A percentile compares a stretch with the other conserved stretches of the same genome.
These are phyloP conservation scores for Sminthurides aquaticus DNA, from an alignment of 2,888 invertebrate species.

Conservation along the genomic window DNA sequence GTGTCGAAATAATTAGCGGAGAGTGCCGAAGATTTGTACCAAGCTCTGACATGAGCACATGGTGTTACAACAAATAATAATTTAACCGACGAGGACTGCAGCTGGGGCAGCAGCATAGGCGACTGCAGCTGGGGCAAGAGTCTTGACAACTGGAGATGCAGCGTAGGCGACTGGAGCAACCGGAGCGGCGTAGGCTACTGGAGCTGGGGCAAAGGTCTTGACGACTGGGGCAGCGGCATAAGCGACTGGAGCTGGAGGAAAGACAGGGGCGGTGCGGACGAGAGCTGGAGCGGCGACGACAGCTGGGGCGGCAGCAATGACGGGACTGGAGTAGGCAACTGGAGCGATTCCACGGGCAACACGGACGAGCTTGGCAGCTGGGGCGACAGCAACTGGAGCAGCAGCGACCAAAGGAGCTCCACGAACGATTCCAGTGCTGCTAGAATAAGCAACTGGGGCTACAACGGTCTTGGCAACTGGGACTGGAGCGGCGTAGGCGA, in stretches of 20 bases:
- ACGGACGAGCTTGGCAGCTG: constrained; percentile 6
- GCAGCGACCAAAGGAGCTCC: neutral
- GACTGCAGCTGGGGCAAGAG: no score
- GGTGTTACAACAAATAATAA: neutral
- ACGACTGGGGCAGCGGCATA: neutral
- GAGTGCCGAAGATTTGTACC: no score
- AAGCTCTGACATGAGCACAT: neutral
- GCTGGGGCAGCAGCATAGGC: neutral
- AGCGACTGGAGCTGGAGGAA: neutral
- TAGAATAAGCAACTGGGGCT: neutral
- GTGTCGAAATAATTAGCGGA: no score
- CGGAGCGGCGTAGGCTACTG: neutral
- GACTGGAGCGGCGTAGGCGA: constrained; percentile 2
- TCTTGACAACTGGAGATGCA: neutral
- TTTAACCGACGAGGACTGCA: neutral
- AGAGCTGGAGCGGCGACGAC: neutral
- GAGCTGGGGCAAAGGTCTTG: no score
- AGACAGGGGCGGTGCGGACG: neutral
- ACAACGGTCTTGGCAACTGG: neutral
- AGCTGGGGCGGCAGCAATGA: neutral
- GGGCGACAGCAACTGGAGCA: constrained; percentile 5
- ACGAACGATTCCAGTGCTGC: constrained; percentile 5
- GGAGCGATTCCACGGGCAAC: neutral
- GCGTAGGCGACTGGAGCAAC: no score
- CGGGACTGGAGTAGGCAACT: neutral